Percentiles rank a stretch among this genome's conserved stretches.
Evolutionary conservation across 2,113 vertebrate species (phyloP).

Genomic region (Salvelinus alpinus): DNA sequence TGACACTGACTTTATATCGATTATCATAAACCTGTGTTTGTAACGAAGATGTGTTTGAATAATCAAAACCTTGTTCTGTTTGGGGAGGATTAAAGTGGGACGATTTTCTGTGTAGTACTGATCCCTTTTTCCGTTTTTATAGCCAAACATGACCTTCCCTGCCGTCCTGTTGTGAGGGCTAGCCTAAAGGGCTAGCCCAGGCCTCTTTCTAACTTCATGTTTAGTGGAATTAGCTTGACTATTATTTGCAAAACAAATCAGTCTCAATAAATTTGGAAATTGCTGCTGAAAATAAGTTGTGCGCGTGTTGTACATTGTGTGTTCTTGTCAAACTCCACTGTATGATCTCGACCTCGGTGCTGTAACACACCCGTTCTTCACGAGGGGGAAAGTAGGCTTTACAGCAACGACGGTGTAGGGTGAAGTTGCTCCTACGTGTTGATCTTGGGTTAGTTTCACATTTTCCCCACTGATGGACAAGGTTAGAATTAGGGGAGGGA

Average conservation of each 20-base stretch:
- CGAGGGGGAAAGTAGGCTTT: neutral
- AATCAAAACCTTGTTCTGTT: constrained; percentile 66
- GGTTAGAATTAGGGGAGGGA: too few species aligned
- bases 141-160: constrained; percentile 70
- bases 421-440: neutral
- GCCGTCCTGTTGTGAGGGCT: constrained; percentile 60
- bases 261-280: constrained; percentile 92
- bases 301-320: constrained; percentile 14
- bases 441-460: too few species aligned
- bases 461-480: too few species aligned
- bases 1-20: constrained; percentile 88
- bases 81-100: constrained; percentile 70
- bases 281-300: constrained; percentile 82
- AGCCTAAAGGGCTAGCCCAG: constrained; percentile 51
- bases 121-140: constrained; percentile 71
- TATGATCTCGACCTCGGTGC: neutral
- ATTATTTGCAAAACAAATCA: constrained; percentile 84
- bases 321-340: neutral
- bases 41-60: constrained; percentile 84
- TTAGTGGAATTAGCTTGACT: constrained; percentile 83
- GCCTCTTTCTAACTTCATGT: constrained; percentile 77
- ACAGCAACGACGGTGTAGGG: constrained; percentile 1
- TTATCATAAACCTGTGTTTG: constrained; percentile 91
- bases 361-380: neutral
- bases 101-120: constrained; percentile 69